Evolutionary conservation across 92 coral and sea anemone species (phyloP).

Genomic region (Epizoanthus illoricatus): DNA sequence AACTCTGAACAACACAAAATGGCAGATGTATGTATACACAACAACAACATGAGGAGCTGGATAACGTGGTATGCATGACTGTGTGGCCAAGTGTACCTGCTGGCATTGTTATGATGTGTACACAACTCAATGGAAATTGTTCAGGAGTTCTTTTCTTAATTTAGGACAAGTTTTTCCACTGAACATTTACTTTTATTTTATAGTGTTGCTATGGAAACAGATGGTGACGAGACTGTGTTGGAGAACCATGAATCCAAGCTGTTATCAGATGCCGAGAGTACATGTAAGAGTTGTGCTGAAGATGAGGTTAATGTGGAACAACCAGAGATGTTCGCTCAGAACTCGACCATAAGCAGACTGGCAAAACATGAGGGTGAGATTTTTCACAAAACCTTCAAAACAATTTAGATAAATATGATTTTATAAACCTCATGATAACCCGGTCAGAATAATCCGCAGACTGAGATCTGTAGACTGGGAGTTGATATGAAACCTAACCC

Average conservation of each 20-base stretch:
- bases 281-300: constrained; percentile 31
- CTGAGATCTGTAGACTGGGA: no score
- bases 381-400: no score
- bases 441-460: no score
- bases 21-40: no score
- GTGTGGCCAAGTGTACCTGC: no score
- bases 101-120: no score
- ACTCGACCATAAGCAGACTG: neutral
- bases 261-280: constrained; percentile 33
- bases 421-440: neutral
- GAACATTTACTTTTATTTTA: neutral
- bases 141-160: neutral
- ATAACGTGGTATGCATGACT: no score
- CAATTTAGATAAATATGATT: neutral
- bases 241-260: neutral
- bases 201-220: constrained; percentile 54
- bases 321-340: neutral
- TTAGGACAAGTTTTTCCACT: neutral
- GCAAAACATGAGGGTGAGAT: constrained; percentile 17
- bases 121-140: no score
- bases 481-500: no score
- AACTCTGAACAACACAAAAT: no score
- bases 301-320: constrained; percentile 11
- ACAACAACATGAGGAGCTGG: no score
- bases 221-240: constrained; percentile 3